phyloP scores from a whole-genome alignment of 2,888 invertebrate species.

The Augochlorella aurata region DNA sequence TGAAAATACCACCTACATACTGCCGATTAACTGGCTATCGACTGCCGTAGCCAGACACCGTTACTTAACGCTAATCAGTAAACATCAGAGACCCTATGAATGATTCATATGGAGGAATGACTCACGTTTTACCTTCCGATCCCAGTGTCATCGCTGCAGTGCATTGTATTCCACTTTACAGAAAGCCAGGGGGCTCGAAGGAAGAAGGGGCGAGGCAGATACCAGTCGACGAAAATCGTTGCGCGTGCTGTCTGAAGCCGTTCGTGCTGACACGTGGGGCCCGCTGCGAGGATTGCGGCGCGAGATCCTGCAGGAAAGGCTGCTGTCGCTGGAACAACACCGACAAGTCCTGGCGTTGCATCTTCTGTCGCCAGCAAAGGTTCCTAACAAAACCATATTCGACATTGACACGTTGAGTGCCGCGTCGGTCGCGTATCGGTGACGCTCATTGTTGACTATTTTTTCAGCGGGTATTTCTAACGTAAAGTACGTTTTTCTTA shows the following conservation, averaged over 20 bases:
- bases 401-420: no score
- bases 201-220: slow-evolving; percentile 35
- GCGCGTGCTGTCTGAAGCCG: slow-evolving; percentile 78
- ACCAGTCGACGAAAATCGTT: slow-evolving; percentile 69
- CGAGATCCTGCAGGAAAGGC: slow-evolving; percentile 73
- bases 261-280: slow-evolving; percentile 73
- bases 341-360: slow-evolving; percentile 75
- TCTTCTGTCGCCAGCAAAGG: slow-evolving; percentile 79
- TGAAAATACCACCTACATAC: neutral
- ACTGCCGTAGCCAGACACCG: neutral
- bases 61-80: neutral
- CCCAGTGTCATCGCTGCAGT: neutral
- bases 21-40: neutral
- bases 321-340: slow-evolving; percentile 76
- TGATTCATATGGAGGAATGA: slow-evolving; percentile 6
- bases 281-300: slow-evolving; percentile 76
- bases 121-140: neutral
- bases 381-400: slow-evolving; percentile 41
- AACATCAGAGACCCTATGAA: neutral
- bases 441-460: no score
- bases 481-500: no score
- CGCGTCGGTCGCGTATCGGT: no score
- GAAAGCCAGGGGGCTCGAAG: slow-evolving; percentile 65
- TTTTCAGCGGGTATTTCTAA: no score
- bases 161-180: slow-evolving; percentile 54